These are phyloP conservation scores for Neoarius graeffei DNA, from an alignment of 2,113 vertebrate species.

Conservation along the genomic window DNA sequence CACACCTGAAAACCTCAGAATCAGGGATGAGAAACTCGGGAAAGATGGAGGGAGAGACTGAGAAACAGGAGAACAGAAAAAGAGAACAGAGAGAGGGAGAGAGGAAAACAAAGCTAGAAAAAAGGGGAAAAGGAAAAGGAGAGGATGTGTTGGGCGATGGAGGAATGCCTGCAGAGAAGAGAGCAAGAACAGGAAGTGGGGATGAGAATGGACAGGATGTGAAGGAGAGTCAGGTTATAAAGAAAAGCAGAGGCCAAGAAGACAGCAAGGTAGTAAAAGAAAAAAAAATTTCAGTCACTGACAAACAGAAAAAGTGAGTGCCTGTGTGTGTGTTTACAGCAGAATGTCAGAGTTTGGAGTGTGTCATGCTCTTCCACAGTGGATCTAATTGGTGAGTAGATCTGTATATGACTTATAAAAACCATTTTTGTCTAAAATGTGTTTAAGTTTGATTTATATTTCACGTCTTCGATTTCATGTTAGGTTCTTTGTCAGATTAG, in stretches of 20 bases:
- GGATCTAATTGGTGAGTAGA: constrained; percentile 23
- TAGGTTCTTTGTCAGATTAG: neutral
- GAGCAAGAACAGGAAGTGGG: neutral
- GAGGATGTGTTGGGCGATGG: neutral
- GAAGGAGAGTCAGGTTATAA: neutral
- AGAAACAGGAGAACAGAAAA: neutral
- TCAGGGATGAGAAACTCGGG: neutral
- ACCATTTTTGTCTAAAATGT: neutral
- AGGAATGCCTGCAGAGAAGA: neutral
- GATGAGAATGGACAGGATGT: neutral
- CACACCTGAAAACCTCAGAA: neutral
- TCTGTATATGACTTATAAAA: neutral
- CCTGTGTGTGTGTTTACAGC: constrained; percentile 30
- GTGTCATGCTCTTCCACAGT: constrained; percentile 35
- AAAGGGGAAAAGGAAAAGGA: neutral
- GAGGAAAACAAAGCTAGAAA: neutral
- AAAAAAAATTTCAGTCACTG: neutral
- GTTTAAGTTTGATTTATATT: neutral
- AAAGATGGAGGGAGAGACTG: neutral
- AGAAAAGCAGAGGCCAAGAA: neutral
- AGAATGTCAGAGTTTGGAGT: constrained; percentile 40
- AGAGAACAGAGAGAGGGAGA: neutral
- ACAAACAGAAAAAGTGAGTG: neutral
- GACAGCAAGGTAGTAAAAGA: neutral
- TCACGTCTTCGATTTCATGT: neutral